Conservation (phyloP, 1,140 invertebrate genomes). For the Hyles vespertilio region DNA sequence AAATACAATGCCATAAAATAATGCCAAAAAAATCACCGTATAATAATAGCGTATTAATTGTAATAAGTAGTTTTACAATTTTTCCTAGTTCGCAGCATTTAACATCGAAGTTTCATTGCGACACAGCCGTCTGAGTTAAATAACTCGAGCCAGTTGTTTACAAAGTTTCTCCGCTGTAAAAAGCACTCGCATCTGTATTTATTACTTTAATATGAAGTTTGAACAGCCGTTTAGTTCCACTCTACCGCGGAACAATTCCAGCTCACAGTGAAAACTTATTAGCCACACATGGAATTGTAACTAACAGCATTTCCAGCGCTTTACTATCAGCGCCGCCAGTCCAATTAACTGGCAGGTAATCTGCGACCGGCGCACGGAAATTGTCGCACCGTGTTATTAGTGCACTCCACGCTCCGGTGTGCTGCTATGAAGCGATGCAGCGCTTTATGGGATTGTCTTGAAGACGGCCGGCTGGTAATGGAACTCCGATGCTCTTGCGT, state of each 20-base stretch:
- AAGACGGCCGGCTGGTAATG: too few relatives aligned
- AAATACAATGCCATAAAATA: too few relatives aligned
- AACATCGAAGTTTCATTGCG: too few relatives aligned
- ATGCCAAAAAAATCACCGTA: too few relatives aligned
- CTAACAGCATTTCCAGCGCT: conserved; percentile 21
- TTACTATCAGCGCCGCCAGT: conserved; percentile 16
- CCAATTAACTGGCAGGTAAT: conserved; percentile 21
- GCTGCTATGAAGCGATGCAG: conserved; percentile 9
- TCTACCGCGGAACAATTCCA: background rate
- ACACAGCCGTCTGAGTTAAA: too few relatives aligned
- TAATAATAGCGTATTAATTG: too few relatives aligned
- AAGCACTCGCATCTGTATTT: background rate
- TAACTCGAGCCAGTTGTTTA: too few relatives aligned
- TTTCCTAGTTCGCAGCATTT: too few relatives aligned
- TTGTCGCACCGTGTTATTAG: conserved; percentile 18
- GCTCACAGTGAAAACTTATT: background rate
- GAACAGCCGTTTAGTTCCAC: background rate
- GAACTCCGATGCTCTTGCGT: too few relatives aligned
- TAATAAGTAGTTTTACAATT: too few relatives aligned
- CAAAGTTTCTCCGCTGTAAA: too few relatives aligned
- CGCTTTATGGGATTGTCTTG: background rate
- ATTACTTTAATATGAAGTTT: conserved; percentile 4
- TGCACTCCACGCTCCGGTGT: conserved; percentile 6
- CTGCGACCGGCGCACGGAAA: conserved; percentile 18
- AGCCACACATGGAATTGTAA: conserved; percentile 14